These are phyloP conservation scores for Anastrepha ludens DNA, from an alignment of 1,140 invertebrate genomes.

Conservation along the genomic window DNA sequence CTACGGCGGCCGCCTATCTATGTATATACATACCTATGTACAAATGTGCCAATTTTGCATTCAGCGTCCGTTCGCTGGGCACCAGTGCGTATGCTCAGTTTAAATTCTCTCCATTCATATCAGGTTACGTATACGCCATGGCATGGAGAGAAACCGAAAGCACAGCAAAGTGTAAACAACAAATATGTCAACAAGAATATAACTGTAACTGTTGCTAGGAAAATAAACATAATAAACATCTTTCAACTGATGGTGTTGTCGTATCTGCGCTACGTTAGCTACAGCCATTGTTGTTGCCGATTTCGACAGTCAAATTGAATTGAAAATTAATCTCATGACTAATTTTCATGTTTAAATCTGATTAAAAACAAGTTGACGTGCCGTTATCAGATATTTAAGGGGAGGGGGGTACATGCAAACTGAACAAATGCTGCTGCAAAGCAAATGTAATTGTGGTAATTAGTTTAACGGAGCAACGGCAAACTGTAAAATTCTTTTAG, in stretches of 20 bases:
- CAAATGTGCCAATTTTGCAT: not conserved
- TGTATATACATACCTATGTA: not conserved
- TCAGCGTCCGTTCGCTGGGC: not conserved
- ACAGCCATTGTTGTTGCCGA: not conserved
- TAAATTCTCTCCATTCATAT: not conserved
- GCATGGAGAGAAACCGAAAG: not conserved
- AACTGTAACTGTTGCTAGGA: not conserved
- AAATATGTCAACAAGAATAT: not conserved
- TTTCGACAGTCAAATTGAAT: conserved; percentile 36
- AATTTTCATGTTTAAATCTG: conserved; percentile 45
- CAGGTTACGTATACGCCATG: conserved; percentile 39
- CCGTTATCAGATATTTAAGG: not conserved
- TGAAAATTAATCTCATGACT: conserved; percentile 20
- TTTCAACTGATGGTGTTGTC: too few relatives aligned
- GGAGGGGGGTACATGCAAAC: too few relatives aligned
- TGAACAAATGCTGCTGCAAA: not conserved
- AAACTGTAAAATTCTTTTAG: not conserved
- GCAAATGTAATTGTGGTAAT: not conserved
- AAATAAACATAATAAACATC: too few relatives aligned
- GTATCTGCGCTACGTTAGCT: not conserved
- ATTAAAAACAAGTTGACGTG: not conserved
- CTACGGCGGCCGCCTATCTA: too few relatives aligned
- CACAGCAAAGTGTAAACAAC: not conserved
- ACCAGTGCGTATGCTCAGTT: conserved; percentile 16
- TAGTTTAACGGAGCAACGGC: not conserved